Base-by-base conservation (phyloP, 2,113 vertebrate species). In the Triplophysa dalaica region DNA sequence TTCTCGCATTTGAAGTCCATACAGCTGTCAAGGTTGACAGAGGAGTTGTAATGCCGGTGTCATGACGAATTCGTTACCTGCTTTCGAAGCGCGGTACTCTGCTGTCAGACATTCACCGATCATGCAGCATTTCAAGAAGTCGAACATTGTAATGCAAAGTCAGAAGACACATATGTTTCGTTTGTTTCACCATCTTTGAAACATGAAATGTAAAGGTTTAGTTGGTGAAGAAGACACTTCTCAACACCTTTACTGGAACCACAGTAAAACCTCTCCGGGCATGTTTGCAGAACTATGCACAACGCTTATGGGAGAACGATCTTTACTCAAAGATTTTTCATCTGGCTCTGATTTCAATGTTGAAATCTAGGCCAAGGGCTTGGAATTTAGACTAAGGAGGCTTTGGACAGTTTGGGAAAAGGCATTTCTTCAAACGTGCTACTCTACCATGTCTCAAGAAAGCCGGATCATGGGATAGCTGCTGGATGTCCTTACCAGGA, bases 331-430 rank as follows among this genome's bases (percentile, higher is more conserved):
- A 52, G 52, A 70, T 79, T 60, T 68, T 45, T 63, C 75, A 83
- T 75, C 69, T 83, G 81, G 81, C 62, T 81, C 45, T 70, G 64
- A 83, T 81, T 81, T 78, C 52, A 70, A 58, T 82, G 52, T 77
- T 77, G 68, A 58, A 61, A 26, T 70, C 21, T 75, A 48, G 60
- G 68, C 74, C 58, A 69, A 29, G 60, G 58, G 56, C 38, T 54
- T 68, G 69, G 63, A 85, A 73, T 73, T 73, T 72, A 2, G 48
- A 52, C 43, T 61, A 38, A 79, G 41, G 65, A 64, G 69, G 22
- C 60, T 75, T 62, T 62, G 64, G 43, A 62, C 73, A 52, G 65
- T 73, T 64, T 82, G 11, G 10, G 64, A 64, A 54, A 77, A 69
- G 56, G 17, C 33, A 62, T 56, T 73, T 82, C 66, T 76, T 79